Conservation (phyloP, 2,888 invertebrate species). For the Nomada fabriciana region DNA sequence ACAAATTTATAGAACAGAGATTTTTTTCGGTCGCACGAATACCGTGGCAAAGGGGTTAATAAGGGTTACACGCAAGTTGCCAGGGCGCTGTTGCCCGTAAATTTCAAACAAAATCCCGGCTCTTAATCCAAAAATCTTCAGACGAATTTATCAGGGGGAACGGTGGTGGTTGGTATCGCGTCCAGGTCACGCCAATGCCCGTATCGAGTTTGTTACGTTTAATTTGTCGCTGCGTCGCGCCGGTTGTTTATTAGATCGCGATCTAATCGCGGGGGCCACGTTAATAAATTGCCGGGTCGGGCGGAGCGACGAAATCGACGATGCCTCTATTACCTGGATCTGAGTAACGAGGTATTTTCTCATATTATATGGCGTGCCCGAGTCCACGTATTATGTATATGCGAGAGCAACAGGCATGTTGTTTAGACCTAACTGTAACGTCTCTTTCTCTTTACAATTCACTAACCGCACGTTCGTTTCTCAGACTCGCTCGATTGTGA, state of each 20-base stretch:
- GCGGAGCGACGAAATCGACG: conserved; percentile 12
- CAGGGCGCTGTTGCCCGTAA: too few relatives aligned
- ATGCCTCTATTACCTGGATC: conserved; percentile 48
- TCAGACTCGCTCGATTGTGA: conserved; percentile 40
- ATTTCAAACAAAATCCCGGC: too few relatives aligned
- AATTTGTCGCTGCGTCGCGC: conserved; percentile 5
- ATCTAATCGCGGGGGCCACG: conserved; percentile 42
- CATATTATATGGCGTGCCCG: conserved; percentile 55
- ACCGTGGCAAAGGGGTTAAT: too few relatives aligned
- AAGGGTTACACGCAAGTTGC: too few relatives aligned
- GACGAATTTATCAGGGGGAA: conserved; percentile 2
- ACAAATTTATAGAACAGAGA: too few relatives aligned
- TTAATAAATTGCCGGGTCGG: conserved; percentile 34
- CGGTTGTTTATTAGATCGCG: conserved; percentile 33
- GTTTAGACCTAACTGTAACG: conserved; percentile 66
- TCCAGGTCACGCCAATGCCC: conserved; percentile 1
- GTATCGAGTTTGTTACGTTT: conserved; percentile 23
- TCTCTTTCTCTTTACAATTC: conserved; percentile 55
- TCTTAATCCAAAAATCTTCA: conserved; percentile 8
- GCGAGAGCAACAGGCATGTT: conserved; percentile 55
- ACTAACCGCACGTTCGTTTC: conserved; percentile 48
- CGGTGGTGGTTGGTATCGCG: neutral
- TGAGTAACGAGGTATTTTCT: conserved; percentile 62
- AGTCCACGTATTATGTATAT: conserved; percentile 55
- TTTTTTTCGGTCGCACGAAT: too few relatives aligned